A percentile compares a stretch with the other conserved stretches of the same genome.
Conservation (phyloP, 2,797 vertebrate species). For the Malacoraja senta region DNA sequence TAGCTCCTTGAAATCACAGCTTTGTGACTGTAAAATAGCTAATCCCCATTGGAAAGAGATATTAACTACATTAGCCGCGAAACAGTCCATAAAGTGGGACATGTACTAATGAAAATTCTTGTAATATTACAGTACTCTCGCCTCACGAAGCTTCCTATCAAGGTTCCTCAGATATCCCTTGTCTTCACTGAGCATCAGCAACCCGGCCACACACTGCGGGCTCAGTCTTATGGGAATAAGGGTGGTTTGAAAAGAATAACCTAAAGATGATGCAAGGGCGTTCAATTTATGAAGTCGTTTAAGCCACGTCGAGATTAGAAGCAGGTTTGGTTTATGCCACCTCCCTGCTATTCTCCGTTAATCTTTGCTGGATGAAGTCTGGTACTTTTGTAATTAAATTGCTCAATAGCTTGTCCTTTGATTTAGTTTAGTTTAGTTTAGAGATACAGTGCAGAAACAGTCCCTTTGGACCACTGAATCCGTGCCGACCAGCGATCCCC, state of each 20-base stretch:
- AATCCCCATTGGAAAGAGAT: constrained; percentile 35
- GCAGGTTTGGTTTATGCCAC: background rate
- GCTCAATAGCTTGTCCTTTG: background rate
- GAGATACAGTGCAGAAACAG: too few species aligned
- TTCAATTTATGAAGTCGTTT: background rate
- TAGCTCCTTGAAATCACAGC: constrained; percentile 36
- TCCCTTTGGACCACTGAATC: too few species aligned
- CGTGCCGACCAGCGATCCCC: too few species aligned
- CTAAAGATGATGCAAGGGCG: background rate
- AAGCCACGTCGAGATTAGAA: background rate
- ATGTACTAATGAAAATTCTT: constrained; percentile 20
- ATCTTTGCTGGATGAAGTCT: background rate
- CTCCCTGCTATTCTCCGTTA: background rate
- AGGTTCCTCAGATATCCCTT: background rate
- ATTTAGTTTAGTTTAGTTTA: background rate
- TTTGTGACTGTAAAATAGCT: constrained; percentile 36
- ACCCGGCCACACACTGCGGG: background rate
- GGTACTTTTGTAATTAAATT: background rate
- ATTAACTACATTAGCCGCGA: constrained; percentile 33
- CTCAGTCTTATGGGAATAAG: background rate
- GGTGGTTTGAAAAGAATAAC: background rate
- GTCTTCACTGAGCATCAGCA: background rate
- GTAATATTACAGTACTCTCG: constrained; percentile 24
- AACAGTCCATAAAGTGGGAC: constrained; percentile 23
- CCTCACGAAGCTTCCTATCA: background rate